These are phyloP conservation scores for Darevskia mixta DNA, from an alignment of 2,797 vertebrate genomes.

Conservation along the genomic window DNA sequence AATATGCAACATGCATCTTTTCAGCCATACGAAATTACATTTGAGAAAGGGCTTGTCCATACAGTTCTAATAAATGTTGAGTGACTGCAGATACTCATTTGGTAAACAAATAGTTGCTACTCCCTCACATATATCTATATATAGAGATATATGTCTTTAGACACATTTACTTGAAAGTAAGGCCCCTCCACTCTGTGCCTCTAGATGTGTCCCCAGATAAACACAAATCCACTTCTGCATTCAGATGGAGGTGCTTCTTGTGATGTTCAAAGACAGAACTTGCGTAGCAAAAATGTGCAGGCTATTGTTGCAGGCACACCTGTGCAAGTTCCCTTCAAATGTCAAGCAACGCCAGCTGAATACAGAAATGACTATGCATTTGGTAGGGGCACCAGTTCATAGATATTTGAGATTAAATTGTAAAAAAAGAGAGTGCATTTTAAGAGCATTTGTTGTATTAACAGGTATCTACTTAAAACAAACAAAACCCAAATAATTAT, in stretches of 20 bases:
- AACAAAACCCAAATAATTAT: not conserved
- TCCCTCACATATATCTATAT: conserved; percentile 30
- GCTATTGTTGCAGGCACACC: not conserved
- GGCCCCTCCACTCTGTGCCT: not conserved
- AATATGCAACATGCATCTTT: conserved; percentile 56
- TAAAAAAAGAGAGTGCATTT: not conserved
- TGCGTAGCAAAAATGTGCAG: not conserved
- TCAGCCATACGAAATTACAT: conserved; percentile 46
- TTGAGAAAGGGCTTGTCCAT: conserved; percentile 34
- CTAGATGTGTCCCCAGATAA: not conserved
- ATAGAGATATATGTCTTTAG: not conserved
- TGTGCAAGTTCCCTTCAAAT: not conserved
- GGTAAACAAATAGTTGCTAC: conserved; percentile 53
- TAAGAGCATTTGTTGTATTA: not conserved
- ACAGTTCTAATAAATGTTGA: conserved; percentile 40
- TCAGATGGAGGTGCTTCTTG: not conserved
- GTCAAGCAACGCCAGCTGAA: not conserved
- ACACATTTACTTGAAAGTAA: conserved; percentile 13
- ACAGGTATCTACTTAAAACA: not conserved
- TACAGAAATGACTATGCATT: not conserved
- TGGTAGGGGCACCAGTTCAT: not conserved
- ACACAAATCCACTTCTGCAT: not conserved
- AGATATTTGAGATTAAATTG: not conserved
- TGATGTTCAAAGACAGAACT: not conserved
- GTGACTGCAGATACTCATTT: conserved; percentile 50